Evolutionary conservation across 2,113 vertebrate species (phyloP).

Genomic region (Canis aureus): DNA sequence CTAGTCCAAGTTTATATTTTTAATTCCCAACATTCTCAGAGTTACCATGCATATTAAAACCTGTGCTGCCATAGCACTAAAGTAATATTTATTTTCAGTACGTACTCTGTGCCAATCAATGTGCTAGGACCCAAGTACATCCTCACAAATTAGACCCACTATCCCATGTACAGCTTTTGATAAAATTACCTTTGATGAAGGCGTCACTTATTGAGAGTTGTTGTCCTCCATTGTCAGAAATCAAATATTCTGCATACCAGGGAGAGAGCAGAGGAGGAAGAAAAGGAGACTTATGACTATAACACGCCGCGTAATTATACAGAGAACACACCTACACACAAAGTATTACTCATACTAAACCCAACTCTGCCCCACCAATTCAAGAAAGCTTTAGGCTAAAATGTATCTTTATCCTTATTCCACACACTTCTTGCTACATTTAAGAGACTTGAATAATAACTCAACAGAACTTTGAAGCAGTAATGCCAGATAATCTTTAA

Average conservation of each 20-base stretch:
- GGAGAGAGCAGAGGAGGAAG: constrained; percentile 81
- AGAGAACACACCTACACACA: constrained; percentile 83
- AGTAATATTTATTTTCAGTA: constrained; percentile 29
- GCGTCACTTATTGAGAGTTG: constrained; percentile 98
- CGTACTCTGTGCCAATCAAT: background rate
- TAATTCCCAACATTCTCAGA: constrained; percentile 41
- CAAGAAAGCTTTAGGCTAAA: constrained; percentile 24
- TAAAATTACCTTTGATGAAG: constrained; percentile 96
- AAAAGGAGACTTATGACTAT: constrained; percentile 79
- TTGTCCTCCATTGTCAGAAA: constrained; percentile 96
- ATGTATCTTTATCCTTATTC: background rate
- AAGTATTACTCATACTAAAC: constrained; percentile 78
- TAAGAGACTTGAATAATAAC: constrained; percentile 24
- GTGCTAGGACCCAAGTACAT: background rate
- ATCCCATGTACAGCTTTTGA: background rate
- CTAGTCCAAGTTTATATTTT: constrained; percentile 26
- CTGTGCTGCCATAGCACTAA: background rate
- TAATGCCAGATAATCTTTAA: constrained; percentile 14
- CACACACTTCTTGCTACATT: background rate
- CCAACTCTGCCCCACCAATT: background rate
- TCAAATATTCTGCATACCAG: constrained; percentile 91
- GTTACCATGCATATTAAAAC: constrained; percentile 31
- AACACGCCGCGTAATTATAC: constrained; percentile 79
- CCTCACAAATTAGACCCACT: background rate
- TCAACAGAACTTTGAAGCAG: constrained; percentile 47